Conservation (phyloP, 1,140 invertebrate species). For the Hyles vespertilio region DNA sequence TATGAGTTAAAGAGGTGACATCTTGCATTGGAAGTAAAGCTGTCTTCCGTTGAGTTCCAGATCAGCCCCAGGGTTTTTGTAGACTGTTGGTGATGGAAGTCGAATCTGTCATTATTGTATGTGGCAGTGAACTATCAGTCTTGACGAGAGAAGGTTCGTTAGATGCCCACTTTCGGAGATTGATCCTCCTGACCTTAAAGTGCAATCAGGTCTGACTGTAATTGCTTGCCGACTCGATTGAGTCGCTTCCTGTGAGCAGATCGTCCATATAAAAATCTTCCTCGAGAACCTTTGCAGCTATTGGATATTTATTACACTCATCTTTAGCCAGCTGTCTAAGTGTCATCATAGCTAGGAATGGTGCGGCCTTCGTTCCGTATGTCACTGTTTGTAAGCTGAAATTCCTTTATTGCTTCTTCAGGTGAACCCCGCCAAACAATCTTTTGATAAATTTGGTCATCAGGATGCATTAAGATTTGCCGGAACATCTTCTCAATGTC, state of each 20-base stretch:
- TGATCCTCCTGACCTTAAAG: too few species aligned
- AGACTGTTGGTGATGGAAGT: conserved; percentile 18
- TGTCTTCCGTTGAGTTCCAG: conserved; percentile 29
- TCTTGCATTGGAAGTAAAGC: conserved; percentile 16
- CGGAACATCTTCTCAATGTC: too few species aligned
- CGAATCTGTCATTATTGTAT: conserved; percentile 2
- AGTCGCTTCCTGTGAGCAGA: too few species aligned
- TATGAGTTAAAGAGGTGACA: background rate
- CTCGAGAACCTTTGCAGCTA: conserved; percentile 20
- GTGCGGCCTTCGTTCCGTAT: conserved; percentile 51
- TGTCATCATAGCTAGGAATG: conserved; percentile 46
- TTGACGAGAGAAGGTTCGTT: too few species aligned
- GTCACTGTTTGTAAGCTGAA: conserved; percentile 48
- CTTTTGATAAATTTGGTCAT: too few species aligned
- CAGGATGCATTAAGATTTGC: too few species aligned
- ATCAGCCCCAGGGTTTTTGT: conserved; percentile 34
- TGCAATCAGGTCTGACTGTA: too few species aligned
- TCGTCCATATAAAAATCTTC: too few species aligned
- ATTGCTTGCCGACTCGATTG: too few species aligned
- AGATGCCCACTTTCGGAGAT: too few species aligned
- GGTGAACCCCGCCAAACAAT: conserved; percentile 15
- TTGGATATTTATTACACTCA: conserved; percentile 12
- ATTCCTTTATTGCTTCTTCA: conserved; percentile 21
- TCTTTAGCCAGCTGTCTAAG: conserved; percentile 32
- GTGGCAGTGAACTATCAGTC: conserved; percentile 9